Percentiles rank a stretch among this genome's conserved stretches.
phyloP scores from a whole-genome alignment of 1,140 invertebrate genomes.

The Asobara japonica region DNA sequence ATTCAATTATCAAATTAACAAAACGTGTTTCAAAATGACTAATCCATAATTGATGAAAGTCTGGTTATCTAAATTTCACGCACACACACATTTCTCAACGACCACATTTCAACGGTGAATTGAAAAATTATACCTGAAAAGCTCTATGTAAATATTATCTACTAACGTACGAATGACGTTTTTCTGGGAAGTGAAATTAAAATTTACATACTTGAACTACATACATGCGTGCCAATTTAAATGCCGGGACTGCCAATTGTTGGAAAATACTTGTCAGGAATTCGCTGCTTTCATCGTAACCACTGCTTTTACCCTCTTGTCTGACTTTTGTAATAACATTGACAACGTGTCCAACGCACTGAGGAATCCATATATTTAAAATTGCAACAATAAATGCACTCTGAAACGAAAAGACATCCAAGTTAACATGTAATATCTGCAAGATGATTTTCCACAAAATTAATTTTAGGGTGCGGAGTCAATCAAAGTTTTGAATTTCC shows the following conservation, averaged over 20 bases:
- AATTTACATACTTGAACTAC: constrained; percentile 72
- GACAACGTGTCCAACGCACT: constrained; percentile 78
- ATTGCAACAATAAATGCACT: constrained; percentile 82
- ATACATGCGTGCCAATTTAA: constrained; percentile 75
- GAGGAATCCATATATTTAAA: constrained; percentile 85
- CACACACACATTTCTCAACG: too few relatives aligned
- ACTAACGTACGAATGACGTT: not conserved
- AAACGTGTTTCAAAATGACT: too few relatives aligned
- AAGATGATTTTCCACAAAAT: too few relatives aligned
- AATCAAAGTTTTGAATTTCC: constrained; percentile 23
- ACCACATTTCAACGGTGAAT: too few relatives aligned
- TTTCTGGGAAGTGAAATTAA: not conserved
- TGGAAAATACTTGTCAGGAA: constrained; percentile 65
- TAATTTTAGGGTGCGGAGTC: too few relatives aligned
- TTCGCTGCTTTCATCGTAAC: constrained; percentile 36
- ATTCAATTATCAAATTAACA: too few relatives aligned
- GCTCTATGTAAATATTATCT: too few relatives aligned
- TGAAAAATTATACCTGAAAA: too few relatives aligned
- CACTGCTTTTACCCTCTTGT: constrained; percentile 55
- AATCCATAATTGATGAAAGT: too few relatives aligned
- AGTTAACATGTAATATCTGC: not conserved
- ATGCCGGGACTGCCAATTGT: constrained; percentile 74
- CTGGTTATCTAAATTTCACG: too few relatives aligned
- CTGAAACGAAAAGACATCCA: constrained; percentile 70
- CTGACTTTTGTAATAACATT: constrained; percentile 75